These are phyloP conservation scores for Endotricha flammealis DNA, from an alignment of 2,888 invertebrate species.

Conservation along the genomic window DNA sequence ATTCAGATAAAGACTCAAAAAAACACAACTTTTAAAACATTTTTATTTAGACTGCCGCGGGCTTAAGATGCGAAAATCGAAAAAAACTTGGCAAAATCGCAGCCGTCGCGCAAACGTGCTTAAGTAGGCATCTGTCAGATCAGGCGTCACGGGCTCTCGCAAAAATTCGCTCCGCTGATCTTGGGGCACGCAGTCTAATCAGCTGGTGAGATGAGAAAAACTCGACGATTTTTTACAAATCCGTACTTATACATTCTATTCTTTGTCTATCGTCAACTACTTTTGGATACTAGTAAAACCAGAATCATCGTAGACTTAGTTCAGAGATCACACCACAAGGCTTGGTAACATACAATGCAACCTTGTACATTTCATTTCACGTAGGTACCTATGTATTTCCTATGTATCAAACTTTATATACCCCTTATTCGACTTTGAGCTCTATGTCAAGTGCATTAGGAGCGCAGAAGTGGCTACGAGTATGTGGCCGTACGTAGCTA, in stretches of 20 bases:
- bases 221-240: too few relatives aligned
- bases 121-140: slow-evolving; percentile 38
- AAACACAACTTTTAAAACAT: too few relatives aligned
- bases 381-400: background rate
- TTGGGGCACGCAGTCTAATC: background rate
- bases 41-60: too few relatives aligned
- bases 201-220: background rate
- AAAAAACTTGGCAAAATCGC: slow-evolving; percentile 11
- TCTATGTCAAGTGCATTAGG: slow-evolving; percentile 8
- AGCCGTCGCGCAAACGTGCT: slow-evolving; percentile 26
- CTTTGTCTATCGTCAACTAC: too few relatives aligned
- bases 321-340: too few relatives aligned
- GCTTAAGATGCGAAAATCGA: background rate
- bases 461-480: slow-evolving; percentile 11
- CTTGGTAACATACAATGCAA: too few relatives aligned
- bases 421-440: slow-evolving; percentile 6
- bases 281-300: too few relatives aligned
- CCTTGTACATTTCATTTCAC: background rate
- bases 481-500: slow-evolving; percentile 34
- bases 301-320: too few relatives aligned
- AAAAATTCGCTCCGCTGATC: slow-evolving; percentile 19
- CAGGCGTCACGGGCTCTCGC: slow-evolving; percentile 24
- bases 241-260: too few relatives aligned
- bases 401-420: background rate
- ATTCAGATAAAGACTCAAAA: too few relatives aligned